These are phyloP conservation scores for Nyleta sp. DNA, from an alignment of 2,888 invertebrate species.

Conservation along the genomic window DNA sequence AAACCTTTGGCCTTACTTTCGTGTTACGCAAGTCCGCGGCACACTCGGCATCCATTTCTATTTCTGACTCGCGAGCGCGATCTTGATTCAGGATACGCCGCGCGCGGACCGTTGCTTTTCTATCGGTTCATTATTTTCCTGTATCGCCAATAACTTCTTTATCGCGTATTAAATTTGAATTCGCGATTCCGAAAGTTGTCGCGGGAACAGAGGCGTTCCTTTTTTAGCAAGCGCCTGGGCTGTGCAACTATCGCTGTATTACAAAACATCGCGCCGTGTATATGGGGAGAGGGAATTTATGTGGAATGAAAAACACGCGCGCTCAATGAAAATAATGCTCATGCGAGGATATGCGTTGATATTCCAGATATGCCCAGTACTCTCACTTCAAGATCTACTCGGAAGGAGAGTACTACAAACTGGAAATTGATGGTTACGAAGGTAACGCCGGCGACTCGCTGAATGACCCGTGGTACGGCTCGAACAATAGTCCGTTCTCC, in stretches of 20 bases:
- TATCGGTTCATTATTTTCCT: slow-evolving; percentile 48
- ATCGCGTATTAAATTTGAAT: slow-evolving; percentile 63
- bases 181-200: slow-evolving; percentile 61
- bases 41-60: slow-evolving; percentile 47
- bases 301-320: slow-evolving; percentile 31
- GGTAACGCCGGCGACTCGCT: slow-evolving; percentile 95
- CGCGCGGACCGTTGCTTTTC: slow-evolving; percentile 34
- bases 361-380: slow-evolving; percentile 92
- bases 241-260: slow-evolving; percentile 47
- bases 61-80: slow-evolving; percentile 38
- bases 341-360: slow-evolving; percentile 56
- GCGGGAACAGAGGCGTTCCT: slow-evolving; percentile 31
- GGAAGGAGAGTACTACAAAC: slow-evolving; percentile 94
- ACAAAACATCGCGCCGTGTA: slow-evolving; percentile 29
- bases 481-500: slow-evolving; percentile 96
- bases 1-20: slow-evolving; percentile 68
- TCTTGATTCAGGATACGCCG: slow-evolving; percentile 48
- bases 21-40: slow-evolving; percentile 53
- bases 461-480: slow-evolving; percentile 97
- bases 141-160: slow-evolving; percentile 43
- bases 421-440: slow-evolving; percentile 96
- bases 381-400: slow-evolving; percentile 96
- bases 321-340: slow-evolving; percentile 51
- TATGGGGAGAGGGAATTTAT: slow-evolving; percentile 43
- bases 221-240: slow-evolving; percentile 36